Evolutionary conservation across 2,888 invertebrate genomes (phyloP).

Genomic region (Dyspetes luteomarginatus): DNA sequence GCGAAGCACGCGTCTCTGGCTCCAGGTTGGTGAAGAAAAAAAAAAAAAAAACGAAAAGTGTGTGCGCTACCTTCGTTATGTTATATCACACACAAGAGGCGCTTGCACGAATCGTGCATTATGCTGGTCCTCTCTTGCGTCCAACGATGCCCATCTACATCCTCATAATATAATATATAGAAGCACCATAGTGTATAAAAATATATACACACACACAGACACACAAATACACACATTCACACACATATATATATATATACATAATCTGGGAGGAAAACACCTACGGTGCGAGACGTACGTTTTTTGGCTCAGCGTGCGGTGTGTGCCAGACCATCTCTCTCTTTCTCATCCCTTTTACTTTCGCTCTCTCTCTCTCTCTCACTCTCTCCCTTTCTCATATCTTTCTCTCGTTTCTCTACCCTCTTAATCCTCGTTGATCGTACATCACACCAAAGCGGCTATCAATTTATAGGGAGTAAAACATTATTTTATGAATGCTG

Average conservation of each 20-base stretch:
- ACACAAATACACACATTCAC: neutral
- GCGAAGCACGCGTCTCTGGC: too few relatives aligned
- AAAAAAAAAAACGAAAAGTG: slow-evolving; percentile 7
- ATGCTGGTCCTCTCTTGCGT: neutral
- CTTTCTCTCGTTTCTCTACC: slow-evolving; percentile 32
- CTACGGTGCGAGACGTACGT: slow-evolving; percentile 58
- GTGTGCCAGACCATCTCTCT: slow-evolving; percentile 30
- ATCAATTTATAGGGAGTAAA: slow-evolving; percentile 77
- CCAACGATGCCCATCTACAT: neutral
- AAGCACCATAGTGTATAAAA: too few relatives aligned
- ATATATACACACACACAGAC: neutral
- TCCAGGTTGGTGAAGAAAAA: too few relatives aligned
- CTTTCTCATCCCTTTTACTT: neutral
- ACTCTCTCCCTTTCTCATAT: neutral
- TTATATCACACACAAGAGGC: slow-evolving; percentile 28
- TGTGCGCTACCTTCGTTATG: slow-evolving; percentile 31
- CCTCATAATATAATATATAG: slow-evolving; percentile 2
- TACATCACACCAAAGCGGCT: slow-evolving; percentile 69
- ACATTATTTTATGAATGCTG: slow-evolving; percentile 75
- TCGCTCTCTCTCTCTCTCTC: neutral
- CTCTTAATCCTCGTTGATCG: slow-evolving; percentile 68
- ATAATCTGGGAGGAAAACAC: slow-evolving; percentile 29
- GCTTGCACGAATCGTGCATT: slow-evolving; percentile 22
- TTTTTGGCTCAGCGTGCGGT: slow-evolving; percentile 58
- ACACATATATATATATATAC: neutral